phyloP scores from a whole-genome alignment of 2,113 vertebrate species.

The Empidonax alnorum region DNA sequence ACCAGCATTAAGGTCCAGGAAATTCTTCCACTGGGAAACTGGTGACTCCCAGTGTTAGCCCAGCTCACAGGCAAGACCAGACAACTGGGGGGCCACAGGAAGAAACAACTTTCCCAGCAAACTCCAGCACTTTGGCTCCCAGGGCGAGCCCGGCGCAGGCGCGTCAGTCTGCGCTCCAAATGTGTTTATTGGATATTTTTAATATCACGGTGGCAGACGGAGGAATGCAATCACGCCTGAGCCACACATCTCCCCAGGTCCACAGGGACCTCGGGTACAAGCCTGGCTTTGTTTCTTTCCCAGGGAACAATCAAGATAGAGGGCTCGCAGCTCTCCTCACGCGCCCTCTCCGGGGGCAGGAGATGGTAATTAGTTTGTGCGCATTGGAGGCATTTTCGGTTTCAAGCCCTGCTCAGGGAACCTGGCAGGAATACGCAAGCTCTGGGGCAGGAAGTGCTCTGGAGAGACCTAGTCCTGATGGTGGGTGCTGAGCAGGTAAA shows the following conservation, averaged over 20 bases:
- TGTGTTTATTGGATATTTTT: not conserved
- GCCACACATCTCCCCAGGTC: not conserved
- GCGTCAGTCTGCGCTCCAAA: accelerated
- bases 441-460: not conserved
- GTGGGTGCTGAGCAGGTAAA: not conserved
- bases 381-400: not conserved
- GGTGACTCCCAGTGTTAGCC: not conserved
- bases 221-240: slow-evolving; percentile 8
- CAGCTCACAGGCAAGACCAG: not conserved
- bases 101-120: accelerated
- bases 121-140: not conserved
- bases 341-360: not conserved
- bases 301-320: slow-evolving; percentile 27
- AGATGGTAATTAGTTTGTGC: not conserved
- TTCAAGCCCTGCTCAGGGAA: not conserved
- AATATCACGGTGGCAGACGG: not conserved
- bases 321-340: not conserved
- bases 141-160: accelerated
- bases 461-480: not conserved
- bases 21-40: not conserved
- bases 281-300: slow-evolving; percentile 46
- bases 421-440: not conserved
- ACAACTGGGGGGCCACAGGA: accelerated
- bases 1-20: not conserved
- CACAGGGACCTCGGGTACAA: not conserved